Conservation (phyloP, 1,140 invertebrate species). For the Anoplophora glabripennis region DNA sequence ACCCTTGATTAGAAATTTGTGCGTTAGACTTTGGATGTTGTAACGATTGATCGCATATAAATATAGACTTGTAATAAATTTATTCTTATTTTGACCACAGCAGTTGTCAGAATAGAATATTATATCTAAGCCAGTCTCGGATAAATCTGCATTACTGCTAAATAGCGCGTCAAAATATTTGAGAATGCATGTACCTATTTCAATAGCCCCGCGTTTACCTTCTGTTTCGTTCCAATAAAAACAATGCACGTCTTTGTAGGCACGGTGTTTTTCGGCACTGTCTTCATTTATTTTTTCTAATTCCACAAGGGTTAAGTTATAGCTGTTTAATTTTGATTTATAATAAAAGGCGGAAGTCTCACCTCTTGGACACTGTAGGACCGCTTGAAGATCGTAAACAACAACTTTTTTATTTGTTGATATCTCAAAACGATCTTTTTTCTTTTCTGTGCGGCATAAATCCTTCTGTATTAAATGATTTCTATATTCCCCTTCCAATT, state of each 20-base stretch:
- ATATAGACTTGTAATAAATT: slow-evolving; percentile 5
- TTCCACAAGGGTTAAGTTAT: neutral
- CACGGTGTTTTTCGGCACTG: neutral
- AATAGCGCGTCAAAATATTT: slow-evolving; percentile 32
- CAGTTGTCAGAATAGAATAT: slow-evolving; percentile 46
- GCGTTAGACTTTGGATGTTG: slow-evolving; percentile 3
- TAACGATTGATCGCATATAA: neutral
- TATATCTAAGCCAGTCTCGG: slow-evolving; percentile 23
- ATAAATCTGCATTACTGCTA: slow-evolving; percentile 9
- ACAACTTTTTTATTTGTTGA: slow-evolving; percentile 1
- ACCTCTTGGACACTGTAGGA: slow-evolving; percentile 1
- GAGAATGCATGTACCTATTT: slow-evolving; percentile 48
- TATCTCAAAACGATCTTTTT: slow-evolving; percentile 1
- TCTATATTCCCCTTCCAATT: slow-evolving; percentile 1
- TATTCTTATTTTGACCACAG: neutral
- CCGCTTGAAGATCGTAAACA: slow-evolving; percentile 3
- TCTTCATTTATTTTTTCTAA: slow-evolving; percentile 2
- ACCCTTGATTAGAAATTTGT: neutral
- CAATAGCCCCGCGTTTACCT: slow-evolving; percentile 39
- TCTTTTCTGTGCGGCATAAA: slow-evolving; percentile 6
- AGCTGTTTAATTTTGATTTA: slow-evolving; percentile 3
- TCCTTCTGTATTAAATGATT: slow-evolving; percentile 4
- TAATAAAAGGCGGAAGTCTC: slow-evolving; percentile 4
- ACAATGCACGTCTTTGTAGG: slow-evolving; percentile 1
- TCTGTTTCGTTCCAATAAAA: slow-evolving; percentile 1